These are phyloP conservation scores for Eupeodes luniger DNA, from an alignment of 2,888 invertebrate genomes.

Conservation along the genomic window DNA sequence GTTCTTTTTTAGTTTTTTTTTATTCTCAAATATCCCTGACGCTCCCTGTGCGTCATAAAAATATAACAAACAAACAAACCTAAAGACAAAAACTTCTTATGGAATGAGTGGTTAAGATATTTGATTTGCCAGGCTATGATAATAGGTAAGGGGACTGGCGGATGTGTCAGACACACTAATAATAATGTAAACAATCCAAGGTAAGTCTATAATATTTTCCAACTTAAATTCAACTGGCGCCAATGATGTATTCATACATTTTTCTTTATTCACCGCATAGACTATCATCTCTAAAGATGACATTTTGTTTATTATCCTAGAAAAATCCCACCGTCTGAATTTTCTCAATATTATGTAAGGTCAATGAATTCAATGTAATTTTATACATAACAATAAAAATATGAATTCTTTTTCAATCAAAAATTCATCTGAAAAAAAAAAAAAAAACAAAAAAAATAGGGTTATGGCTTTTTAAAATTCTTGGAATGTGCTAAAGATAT, in stretches of 20 bases:
- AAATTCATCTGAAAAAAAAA: background rate
- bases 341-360: slow-evolving; percentile 9
- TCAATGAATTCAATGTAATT: slow-evolving; percentile 57
- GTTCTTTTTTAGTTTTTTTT: slow-evolving; percentile 9
- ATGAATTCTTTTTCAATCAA: slow-evolving; percentile 22
- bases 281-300: slow-evolving; percentile 11
- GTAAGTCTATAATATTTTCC: slow-evolving; percentile 34
- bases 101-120: slow-evolving; percentile 28
- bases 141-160: too few species aligned
- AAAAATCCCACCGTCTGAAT: background rate
- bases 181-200: slow-evolving; percentile 46
- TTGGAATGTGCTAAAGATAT: slow-evolving; percentile 23
- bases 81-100: background rate
- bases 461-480: background rate
- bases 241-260: slow-evolving; percentile 42
- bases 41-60: slow-evolving; percentile 8
- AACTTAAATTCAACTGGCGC: slow-evolving; percentile 2
- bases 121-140: slow-evolving; percentile 10
- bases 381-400: slow-evolving; percentile 7
- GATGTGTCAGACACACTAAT: background rate
- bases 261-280: background rate
- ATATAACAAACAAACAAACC: background rate
- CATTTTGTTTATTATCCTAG: slow-evolving; percentile 53
- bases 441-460: slow-evolving; percentile 19
- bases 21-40: slow-evolving; percentile 18